Base-by-base conservation (phyloP, 1,140 invertebrate species). In the Phenacoccus solenopsis region DNA sequence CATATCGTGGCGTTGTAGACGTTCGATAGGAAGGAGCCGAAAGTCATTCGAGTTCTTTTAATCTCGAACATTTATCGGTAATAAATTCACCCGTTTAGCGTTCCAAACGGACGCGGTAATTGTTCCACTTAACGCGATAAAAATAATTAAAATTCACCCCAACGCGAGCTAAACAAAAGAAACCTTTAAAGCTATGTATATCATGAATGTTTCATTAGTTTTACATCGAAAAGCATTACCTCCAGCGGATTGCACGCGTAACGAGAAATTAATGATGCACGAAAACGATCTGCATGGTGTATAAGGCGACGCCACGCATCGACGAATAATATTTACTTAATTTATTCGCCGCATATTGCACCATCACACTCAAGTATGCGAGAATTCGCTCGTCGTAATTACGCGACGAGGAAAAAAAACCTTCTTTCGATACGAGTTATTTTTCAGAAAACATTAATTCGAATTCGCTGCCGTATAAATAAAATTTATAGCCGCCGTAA, bases 141-240 rank as follows among this genome's bases (percentile, higher is more conserved):
- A 49, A 49, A 49, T 49, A 49, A 49, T 49, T 49, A 49, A 49
- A 49, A 49, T 49, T 49, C 38, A 49, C 38, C 38, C 38, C 38
- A 49, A 16, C 38, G 3, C 5, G 38, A n/a, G n/a, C 12, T 49
- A 49, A 49, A 49, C 38, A 49, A 49, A 49, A 49, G 38, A 32
- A 32, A 32, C 4, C 38, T n/a, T 49, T 49, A n/a, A n/a, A 3
- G 38, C 20, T 49, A 49, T 49, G 38, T 16, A 49, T 49, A n/a
- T 49, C 20, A 49, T 49, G 38, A 49, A 49, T 49, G 38, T 49
- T 49, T 49, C 38, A 49, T 49, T 16, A 49, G 38, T 49, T 49
- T n/a, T 16, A 49, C 38, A 49, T 49, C 38, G 20, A 49, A 49
- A 49, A 49, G 38, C 3, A 49, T 4, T 2, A n/a, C 13, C 38